These are phyloP conservation scores for Tipula helvola DNA, from an alignment of 2,888 invertebrate genomes.

Conservation along the genomic window DNA sequence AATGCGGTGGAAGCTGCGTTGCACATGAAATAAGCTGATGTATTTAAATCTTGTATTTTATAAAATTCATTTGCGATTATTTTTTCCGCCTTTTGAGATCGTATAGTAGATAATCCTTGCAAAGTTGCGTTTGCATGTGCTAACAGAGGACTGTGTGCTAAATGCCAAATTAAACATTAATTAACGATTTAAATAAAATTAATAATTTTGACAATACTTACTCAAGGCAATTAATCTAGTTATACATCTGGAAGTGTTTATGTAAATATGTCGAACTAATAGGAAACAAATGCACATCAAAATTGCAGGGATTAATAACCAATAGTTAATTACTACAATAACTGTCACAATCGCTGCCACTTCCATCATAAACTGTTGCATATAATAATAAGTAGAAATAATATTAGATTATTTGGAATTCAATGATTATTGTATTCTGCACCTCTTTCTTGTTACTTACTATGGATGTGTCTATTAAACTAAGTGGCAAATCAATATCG, in stretches of 20 bases:
- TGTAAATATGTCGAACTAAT: conserved; percentile 41
- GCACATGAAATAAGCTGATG: conserved; percentile 67
- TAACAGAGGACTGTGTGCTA: conserved; percentile 69
- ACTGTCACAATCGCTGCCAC: conserved; percentile 44
- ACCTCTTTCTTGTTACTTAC: conserved; percentile 28
- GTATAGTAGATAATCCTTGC: conserved; percentile 62
- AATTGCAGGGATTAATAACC: conserved; percentile 46
- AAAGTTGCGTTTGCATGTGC: conserved; percentile 62
- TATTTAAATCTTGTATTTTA: conserved; percentile 50
- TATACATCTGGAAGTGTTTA: conserved; percentile 42
- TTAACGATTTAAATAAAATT: not conserved
- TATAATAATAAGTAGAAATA: not conserved
- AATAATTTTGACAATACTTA: conserved; percentile 20
- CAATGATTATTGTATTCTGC: not conserved
- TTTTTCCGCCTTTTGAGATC: conserved; percentile 54
- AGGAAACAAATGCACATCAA: conserved; percentile 46
- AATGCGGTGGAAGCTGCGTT: conserved; percentile 83
- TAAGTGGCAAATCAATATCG: conserved; percentile 46
- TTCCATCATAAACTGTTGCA: conserved; percentile 29
- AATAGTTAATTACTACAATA: conserved; percentile 48
- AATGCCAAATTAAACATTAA: conserved; percentile 13
- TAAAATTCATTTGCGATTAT: conserved; percentile 51
- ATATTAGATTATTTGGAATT: not conserved
- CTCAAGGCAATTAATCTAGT: conserved; percentile 35
- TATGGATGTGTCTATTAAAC: conserved; percentile 46